Conservation (phyloP, 2,113 vertebrate species). For the Chascanopsetta lugubris region DNA sequence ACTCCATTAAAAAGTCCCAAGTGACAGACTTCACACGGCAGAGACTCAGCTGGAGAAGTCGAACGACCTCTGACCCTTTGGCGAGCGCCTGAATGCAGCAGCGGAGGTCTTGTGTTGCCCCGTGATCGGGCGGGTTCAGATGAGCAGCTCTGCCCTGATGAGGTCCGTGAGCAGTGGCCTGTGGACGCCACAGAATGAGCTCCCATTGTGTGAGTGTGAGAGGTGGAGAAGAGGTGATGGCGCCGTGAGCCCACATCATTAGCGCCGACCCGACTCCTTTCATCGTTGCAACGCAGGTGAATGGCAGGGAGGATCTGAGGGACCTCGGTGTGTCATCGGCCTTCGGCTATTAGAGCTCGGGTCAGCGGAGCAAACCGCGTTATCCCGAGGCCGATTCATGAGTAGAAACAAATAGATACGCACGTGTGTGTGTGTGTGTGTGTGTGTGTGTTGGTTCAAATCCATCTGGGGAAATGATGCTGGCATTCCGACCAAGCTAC, state of each 20-base stretch:
- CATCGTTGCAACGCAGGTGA: background rate
- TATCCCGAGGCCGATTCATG: background rate
- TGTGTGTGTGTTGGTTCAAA: background rate
- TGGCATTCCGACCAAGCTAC: constrained; percentile 20
- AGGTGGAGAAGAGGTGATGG: background rate
- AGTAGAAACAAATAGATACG: too few relatives aligned
- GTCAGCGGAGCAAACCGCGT: background rate
- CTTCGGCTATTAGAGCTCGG: background rate
- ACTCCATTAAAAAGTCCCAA: too few relatives aligned
- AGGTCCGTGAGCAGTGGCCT: constrained; percentile 22
- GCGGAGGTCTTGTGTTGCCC: constrained; percentile 6
- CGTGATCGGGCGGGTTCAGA: constrained; percentile 33
- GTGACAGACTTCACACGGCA: background rate
- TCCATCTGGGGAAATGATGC: constrained; percentile 11
- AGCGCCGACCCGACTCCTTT: background rate
- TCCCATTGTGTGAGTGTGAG: background rate
- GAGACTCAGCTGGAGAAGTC: constrained; percentile 10
- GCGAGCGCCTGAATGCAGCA: background rate
- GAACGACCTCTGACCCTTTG: constrained; percentile 7
- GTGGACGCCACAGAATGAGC: background rate
- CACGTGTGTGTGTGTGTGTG: background rate
- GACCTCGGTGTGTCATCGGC: too few relatives aligned
- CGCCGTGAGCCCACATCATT: background rate
- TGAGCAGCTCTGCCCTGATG: constrained; percentile 49
- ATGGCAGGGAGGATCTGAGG: background rate